A percentile compares a stretch with the other conserved stretches of the same genome.
phyloP scores from a whole-genome alignment of 2,113 vertebrate species.

The Morone saxatilis region DNA sequence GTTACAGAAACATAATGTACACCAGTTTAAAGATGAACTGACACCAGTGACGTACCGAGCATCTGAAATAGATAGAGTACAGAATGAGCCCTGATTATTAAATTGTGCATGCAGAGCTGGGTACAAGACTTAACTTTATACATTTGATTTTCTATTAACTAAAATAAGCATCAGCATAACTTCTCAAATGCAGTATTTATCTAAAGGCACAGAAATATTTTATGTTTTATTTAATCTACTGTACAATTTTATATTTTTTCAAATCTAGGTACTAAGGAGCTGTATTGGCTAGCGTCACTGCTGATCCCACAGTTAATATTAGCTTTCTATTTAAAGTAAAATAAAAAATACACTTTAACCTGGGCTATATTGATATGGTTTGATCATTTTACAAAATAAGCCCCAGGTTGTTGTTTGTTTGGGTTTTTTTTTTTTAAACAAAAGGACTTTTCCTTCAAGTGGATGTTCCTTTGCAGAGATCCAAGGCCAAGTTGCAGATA shows the following conservation, averaged over 20 bases:
- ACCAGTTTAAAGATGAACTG: too few relatives aligned
- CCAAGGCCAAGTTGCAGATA: constrained; percentile 29
- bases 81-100: neutral
- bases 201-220: neutral
- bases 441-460: neutral
- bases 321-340: neutral
- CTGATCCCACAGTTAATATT: neutral
- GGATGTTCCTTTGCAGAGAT: neutral
- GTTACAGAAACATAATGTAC: neutral
- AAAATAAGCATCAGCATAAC: neutral
- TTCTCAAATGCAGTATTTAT: neutral
- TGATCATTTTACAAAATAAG: neutral
- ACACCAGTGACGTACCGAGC: neutral
- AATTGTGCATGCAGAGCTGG: neutral
- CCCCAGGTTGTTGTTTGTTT: neutral
- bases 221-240: neutral
- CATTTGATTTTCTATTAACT: neutral
- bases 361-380: neutral
- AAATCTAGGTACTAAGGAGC: neutral
- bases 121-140: neutral
- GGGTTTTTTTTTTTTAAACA: neutral
- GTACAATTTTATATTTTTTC: neutral
- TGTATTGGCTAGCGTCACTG: neutral
- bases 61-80: neutral
- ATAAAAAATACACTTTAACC: too few relatives aligned